These are phyloP conservation scores for Polyommatus icarus DNA, from an alignment of 2,888 invertebrate species.

Conservation along the genomic window DNA sequence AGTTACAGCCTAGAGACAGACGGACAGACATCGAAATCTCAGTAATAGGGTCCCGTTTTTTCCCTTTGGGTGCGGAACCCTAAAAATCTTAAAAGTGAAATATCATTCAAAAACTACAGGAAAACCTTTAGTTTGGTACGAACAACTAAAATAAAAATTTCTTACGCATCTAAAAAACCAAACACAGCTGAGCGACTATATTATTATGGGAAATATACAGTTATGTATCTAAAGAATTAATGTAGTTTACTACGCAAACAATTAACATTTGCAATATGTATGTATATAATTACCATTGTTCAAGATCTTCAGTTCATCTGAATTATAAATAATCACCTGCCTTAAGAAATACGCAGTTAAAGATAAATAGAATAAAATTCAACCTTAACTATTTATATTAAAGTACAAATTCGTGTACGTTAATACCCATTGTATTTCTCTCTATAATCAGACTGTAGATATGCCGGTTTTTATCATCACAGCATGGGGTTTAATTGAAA, in stretches of 20 bases:
- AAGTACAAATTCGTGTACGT: not conserved
- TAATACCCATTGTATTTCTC: constrained; percentile 13
- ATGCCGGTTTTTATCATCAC: constrained; percentile 1
- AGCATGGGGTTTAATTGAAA: constrained; percentile 12
- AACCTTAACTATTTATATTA: not conserved
- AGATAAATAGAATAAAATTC: not conserved
- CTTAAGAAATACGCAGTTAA: constrained; percentile 8
- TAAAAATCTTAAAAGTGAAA: too few species aligned
- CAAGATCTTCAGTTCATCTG: not conserved
- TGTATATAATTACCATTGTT: not conserved
- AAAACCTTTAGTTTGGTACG: too few species aligned
- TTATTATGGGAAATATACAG: not conserved
- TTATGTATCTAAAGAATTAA: not conserved
- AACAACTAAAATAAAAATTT: too few species aligned
- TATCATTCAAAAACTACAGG: too few species aligned
- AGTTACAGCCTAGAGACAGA: too few species aligned
- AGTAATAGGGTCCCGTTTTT: too few species aligned
- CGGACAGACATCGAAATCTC: too few species aligned
- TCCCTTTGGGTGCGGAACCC: too few species aligned
- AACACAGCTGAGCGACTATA: too few species aligned
- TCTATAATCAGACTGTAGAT: not conserved
- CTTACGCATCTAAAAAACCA: too few species aligned
- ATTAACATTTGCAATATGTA: not conserved
- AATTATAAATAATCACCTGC: constrained; percentile 9
- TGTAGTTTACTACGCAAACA: not conserved